Conservation (phyloP, 1,140 invertebrate species). For the Wiebesia pumilae region DNA sequence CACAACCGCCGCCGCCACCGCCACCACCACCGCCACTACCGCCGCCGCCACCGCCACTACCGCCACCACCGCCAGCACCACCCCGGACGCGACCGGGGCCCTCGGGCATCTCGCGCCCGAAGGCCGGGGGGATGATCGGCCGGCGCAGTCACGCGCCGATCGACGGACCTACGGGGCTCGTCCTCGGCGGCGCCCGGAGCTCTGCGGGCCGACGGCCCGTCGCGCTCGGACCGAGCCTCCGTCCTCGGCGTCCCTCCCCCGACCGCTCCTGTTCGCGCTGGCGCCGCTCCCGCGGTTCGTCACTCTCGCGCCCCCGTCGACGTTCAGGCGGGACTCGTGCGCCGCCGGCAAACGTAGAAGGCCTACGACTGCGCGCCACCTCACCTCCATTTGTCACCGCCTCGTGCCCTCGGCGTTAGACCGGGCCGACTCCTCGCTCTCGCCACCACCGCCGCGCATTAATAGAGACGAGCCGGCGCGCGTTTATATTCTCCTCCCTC, state of each 20-base stretch:
- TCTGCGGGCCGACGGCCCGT: neutral
- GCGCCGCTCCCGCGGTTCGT: neutral
- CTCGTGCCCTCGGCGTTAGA: neutral
- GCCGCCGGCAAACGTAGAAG: neutral
- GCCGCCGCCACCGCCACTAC: conserved; percentile 35
- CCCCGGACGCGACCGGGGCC: conserved; percentile 21
- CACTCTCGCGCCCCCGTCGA: neutral
- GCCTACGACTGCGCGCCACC: neutral
- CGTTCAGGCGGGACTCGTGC: no score
- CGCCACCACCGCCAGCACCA: neutral
- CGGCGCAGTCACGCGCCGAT: neutral
- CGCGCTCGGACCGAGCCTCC: neutral
- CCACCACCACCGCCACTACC: conserved; percentile 11
- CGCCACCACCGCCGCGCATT: neutral
- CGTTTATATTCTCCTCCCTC: neutral
- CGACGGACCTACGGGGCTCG: neutral
- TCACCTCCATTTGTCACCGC: conserved; percentile 28
- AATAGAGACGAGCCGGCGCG: neutral
- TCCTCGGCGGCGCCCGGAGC: neutral
- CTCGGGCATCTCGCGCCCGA: conserved; percentile 37
- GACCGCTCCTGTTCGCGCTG: neutral
- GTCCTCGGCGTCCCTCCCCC: neutral
- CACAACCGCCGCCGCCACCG: neutral
- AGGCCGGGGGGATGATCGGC: conserved; percentile 15
- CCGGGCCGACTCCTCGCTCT: neutral